phyloP scores from a whole-genome alignment of 2,113 vertebrate species.

The Marmota flaviventris region DNA sequence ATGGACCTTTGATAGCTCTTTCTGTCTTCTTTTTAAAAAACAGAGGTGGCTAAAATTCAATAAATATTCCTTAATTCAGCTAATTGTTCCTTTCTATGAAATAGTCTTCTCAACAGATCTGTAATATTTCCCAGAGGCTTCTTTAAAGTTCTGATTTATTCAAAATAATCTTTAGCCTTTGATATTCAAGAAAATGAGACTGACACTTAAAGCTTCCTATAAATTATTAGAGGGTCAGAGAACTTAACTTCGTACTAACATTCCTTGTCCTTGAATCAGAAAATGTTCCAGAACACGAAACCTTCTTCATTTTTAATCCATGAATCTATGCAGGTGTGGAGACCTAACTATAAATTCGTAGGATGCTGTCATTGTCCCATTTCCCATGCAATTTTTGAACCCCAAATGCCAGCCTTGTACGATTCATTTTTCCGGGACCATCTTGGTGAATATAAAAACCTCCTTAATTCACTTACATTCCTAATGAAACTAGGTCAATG shows the following conservation, averaged over 20 bases:
- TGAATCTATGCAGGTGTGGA: constrained; percentile 81
- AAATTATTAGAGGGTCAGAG: constrained; percentile 81
- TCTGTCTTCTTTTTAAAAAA: neutral
- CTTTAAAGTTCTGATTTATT: constrained; percentile 85
- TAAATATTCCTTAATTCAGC: constrained; percentile 35
- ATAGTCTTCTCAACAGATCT: constrained; percentile 62
- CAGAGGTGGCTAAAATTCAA: constrained; percentile 36
- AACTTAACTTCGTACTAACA: constrained; percentile 73
- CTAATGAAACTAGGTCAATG: constrained; percentile 34
- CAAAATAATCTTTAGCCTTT: constrained; percentile 86
- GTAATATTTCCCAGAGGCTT: constrained; percentile 72
- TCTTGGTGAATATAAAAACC: constrained; percentile 62
- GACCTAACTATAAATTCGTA: constrained; percentile 84
- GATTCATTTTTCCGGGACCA: constrained; percentile 69
- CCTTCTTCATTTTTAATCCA: constrained; percentile 80
- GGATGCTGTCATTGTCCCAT: constrained; percentile 54
- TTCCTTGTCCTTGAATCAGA: constrained; percentile 86
- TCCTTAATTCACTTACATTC: constrained; percentile 43
- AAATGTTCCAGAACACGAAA: constrained; percentile 84
- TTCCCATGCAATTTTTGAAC: constrained; percentile 56
- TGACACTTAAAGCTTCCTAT: constrained; percentile 71
- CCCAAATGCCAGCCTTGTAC: constrained; percentile 58
- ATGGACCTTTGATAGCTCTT: neutral
- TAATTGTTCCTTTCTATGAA: constrained; percentile 40
- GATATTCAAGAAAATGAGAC: constrained; percentile 84